Conservation (phyloP, 1,140 invertebrate species). For the Bombus pyrosoma region DNA sequence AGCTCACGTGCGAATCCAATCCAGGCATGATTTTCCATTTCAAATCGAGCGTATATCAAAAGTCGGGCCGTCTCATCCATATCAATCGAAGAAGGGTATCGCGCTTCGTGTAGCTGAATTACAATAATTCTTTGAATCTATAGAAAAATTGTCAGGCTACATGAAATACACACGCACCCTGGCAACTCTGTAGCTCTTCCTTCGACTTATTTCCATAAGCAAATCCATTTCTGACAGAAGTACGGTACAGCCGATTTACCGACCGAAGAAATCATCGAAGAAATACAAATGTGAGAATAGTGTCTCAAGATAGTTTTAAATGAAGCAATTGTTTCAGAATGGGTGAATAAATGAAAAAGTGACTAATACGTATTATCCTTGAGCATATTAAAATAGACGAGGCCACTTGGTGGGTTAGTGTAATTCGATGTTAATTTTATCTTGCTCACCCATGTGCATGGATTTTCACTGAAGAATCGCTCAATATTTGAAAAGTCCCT, state of each 20-base stretch:
- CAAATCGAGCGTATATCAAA: slow-evolving; percentile 82
- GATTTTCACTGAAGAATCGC: neutral
- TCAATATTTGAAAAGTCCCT: slow-evolving; percentile 32
- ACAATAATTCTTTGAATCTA: slow-evolving; percentile 45
- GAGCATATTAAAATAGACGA: slow-evolving; percentile 51
- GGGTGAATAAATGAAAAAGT: too few relatives aligned
- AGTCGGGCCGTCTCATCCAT: slow-evolving; percentile 79
- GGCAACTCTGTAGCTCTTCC: neutral
- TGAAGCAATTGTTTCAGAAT: too few relatives aligned
- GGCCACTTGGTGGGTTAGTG: slow-evolving; percentile 46
- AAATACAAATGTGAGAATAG: too few relatives aligned
- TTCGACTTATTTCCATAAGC: neutral
- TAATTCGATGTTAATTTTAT: slow-evolving; percentile 65
- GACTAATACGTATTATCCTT: neutral
- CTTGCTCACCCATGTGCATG: slow-evolving; percentile 31
- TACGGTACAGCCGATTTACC: too few relatives aligned
- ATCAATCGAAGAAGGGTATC: slow-evolving; percentile 76
- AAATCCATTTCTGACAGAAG: neutral
- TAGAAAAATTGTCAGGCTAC: slow-evolving; percentile 43
- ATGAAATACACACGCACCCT: neutral
- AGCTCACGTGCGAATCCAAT: slow-evolving; percentile 81
- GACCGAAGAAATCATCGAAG: too few relatives aligned
- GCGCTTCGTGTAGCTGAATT: slow-evolving; percentile 42
- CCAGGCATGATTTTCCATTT: slow-evolving; percentile 82
- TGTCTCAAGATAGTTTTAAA: too few relatives aligned